phyloP scores from a whole-genome alignment of 1,140 invertebrate species.

The Melanaphis sacchari region DNA sequence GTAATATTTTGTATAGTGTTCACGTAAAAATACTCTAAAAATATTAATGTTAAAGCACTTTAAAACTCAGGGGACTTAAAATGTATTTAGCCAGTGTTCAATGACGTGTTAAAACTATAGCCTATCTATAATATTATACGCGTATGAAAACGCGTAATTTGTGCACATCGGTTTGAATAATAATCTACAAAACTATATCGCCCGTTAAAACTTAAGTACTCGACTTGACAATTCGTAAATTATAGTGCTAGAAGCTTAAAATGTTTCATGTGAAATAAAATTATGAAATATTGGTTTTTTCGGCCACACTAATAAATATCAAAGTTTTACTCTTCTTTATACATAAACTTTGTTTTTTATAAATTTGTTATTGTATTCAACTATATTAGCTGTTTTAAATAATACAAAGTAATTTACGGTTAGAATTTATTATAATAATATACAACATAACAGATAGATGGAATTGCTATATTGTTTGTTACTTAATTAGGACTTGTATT shows the following conservation, averaged over 20 bases:
- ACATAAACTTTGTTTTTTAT: not conserved
- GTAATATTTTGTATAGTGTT: not conserved
- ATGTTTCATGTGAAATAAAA: not conserved
- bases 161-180: not conserved
- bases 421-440: not conserved
- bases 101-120: not conserved
- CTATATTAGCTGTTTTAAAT: not conserved
- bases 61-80: not conserved
- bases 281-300: not conserved
- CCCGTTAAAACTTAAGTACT: not conserved
- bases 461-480: not conserved
- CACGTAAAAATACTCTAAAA: not conserved
- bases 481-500: too few relatives aligned
- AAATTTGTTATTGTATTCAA: not conserved
- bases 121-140: not conserved
- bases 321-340: too few relatives aligned
- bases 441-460: not conserved
- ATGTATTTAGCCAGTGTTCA: not conserved
- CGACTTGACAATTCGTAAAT: not conserved
- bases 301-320: not conserved
- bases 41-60: conserved; percentile 8
- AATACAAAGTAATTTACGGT: not conserved
- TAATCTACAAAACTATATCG: not conserved
- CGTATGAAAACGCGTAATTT: not conserved
- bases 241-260: not conserved